Conservation (phyloP, 2,113 vertebrate genomes). For the Corapipo altera region DNA sequence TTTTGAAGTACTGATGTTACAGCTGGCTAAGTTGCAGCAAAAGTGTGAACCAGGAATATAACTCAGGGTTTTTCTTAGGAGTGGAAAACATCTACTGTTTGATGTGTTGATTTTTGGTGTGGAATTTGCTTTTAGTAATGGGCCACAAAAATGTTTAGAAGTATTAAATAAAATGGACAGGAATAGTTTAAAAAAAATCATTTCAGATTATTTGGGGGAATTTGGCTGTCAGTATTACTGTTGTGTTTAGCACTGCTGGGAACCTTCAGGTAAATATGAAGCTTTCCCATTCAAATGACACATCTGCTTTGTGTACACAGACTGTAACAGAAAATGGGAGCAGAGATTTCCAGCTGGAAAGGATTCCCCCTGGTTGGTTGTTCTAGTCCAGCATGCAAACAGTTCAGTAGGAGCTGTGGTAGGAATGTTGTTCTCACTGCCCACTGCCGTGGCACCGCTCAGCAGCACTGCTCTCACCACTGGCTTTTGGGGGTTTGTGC, state of each 20-base stretch:
- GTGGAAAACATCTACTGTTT: not conserved
- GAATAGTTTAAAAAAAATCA: not conserved
- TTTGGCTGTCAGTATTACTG: not conserved
- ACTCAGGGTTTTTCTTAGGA: not conserved
- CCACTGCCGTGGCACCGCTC: not conserved
- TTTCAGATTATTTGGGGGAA: not conserved
- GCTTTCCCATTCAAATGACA: not conserved
- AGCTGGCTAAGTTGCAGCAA: not conserved
- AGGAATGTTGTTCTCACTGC: not conserved
- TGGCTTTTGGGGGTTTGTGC: not conserved
- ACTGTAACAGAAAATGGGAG: not conserved
- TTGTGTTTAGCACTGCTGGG: not conserved
- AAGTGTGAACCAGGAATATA: not conserved
- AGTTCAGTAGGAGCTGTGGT: not conserved
- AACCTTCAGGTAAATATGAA: too few relatives aligned
- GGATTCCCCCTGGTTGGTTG: not conserved
- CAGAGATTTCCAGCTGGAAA: not conserved
- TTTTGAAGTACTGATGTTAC: not conserved
- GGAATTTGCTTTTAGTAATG: not conserved
- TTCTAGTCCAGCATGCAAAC: not conserved
- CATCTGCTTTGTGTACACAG: not conserved
- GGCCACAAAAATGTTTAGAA: not conserved
- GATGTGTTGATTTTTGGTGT: not conserved
- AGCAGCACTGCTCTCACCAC: not conserved
- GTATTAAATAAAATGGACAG: not conserved